Evolutionary conservation across 2,113 vertebrate species (phyloP), one percentile per base, ranked within the genome.

Genomic region (Hydrochoerus hydrochaeris): DNA sequence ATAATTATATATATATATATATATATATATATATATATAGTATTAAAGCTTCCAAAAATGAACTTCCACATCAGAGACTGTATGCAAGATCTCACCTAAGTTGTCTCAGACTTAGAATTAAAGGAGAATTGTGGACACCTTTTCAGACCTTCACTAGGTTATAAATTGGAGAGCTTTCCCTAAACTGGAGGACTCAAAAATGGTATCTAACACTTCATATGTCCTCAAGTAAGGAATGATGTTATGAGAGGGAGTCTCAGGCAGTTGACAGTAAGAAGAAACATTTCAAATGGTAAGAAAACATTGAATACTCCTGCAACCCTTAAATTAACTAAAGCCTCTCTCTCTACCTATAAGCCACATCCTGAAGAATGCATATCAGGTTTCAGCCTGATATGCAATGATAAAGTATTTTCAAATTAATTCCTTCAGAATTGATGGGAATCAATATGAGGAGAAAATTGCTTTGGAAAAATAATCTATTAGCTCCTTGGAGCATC

Each of bases 321-420:
- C 5, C 54, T 83, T 82, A 71, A 38, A 28, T 71, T 82, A 88
- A 46, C 38, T 49, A 81, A 32, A 8, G 11, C 9, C 52, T 16
- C 67, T 85, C 17, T 84, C 28, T 80, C 8, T 38, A 26, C 52
- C 30, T 49, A 54, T 16, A 81, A 95, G 75, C 22, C 57, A 60
- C 28, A 65, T 6, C 26, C 44, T 46, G 22, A 1, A 54, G 46
- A 87, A 85, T 32, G 28, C 10, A 58, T 17, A 73, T 12, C 32
- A 78, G 38, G 28, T 83, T 90, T 94, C 75, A 95, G 28, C 19
- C 75, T 80, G 77, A 24, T n/a, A n/a, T n/a, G n/a, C n/a, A n/a
- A n/a, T 30, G 19, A 86, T 14, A 71, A 69, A 57, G 67, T 10
- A 3, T 13, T 41, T 65, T 92, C 35, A 77, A 92, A 94, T 94